Base-by-base conservation (phyloP, 2,888 invertebrate genomes). In the Phrixothrix hirtus region DNA sequence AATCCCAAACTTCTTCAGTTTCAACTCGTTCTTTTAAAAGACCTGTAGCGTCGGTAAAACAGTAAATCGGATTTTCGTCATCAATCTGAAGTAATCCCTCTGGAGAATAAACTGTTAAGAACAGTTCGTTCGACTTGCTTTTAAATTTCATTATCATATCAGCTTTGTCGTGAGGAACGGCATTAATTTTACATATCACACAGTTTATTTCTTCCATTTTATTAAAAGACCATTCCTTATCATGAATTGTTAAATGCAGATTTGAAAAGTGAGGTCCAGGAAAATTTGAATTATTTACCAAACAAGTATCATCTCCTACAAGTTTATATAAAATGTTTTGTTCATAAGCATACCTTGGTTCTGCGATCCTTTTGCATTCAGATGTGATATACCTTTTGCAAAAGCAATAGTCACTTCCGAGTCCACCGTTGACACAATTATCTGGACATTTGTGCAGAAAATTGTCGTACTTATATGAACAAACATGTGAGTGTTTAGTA, bases 11-110 rank as follows among this genome's bases (percentile, higher is more conserved):
- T 36, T 79, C 69, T 48, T 76, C 73, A 4, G 81, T 65, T 55
- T 79, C 71, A 0, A 82, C 76, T 2, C 74, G 75, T 56, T 69
- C 76, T 13, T 78, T 73, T 56, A 81, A 76, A 2, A 80, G 80
- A 59, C 79, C 77, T 13, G 71, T 67, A 1, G 82, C 81, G 63
- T 84, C 79, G 1, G 85, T 82, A 65, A 83, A 85, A 65, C 85
- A 85, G 61, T 79, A 79, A 34, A 84, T 75, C 57, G 72, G 75
- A 50, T 81, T 78, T 27, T 74, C 60, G 29, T 66, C 55, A 25
- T 76, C 71, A 55, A 78, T 73, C 52, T 77, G 77, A 79, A 80
- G 82, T 43, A 83, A 72, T 45, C 78, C 77, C 9, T 81, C 78
- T 1, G 81, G 79, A 58, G 75, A 78, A 63, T 84, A 84, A 27